A percentile compares a stretch with the other conserved stretches of the same genome.
Conservation (phyloP, 37 sponge, comb jelly and placozoan genomes). For the Haliclona indistincta region DNA sequence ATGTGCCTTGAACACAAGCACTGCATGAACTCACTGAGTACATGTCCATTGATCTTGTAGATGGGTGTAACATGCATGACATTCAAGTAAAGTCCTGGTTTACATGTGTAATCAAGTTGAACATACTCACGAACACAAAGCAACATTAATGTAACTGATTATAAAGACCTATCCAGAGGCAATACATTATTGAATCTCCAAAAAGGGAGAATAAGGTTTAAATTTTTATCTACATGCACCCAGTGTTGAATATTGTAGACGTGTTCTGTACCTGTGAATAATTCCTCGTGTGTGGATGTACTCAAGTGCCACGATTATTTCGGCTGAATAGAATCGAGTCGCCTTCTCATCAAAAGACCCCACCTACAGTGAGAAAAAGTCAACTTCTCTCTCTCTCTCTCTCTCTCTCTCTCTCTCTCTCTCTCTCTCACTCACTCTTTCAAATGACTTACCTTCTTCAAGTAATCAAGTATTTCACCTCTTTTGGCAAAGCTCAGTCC, state of each 20-base stretch:
- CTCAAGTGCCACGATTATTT: slow-evolving; percentile 91
- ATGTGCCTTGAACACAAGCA: too few species aligned
- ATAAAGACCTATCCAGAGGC: too few species aligned
- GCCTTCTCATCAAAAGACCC: slow-evolving; percentile 90
- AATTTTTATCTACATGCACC: background rate
- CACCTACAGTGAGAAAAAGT: slow-evolving; percentile 34
- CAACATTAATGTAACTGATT: too few species aligned
- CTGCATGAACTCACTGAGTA: too few species aligned
- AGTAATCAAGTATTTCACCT: slow-evolving; percentile 89
- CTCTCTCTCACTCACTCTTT: background rate
- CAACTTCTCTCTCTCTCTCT: background rate
- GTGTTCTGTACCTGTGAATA: slow-evolving; percentile 77
- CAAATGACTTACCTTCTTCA: slow-evolving; percentile 65
- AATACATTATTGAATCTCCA: background rate
- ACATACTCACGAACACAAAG: too few species aligned
- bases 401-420: background rate
- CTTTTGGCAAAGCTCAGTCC: slow-evolving; percentile 86
- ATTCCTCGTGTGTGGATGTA: slow-evolving; percentile 82
- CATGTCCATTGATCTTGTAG: too few species aligned
- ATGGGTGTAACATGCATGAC: too few species aligned
- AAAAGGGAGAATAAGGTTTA: background rate
- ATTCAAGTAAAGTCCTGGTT: too few species aligned
- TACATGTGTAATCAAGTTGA: too few species aligned
- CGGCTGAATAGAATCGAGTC: slow-evolving; percentile 86
- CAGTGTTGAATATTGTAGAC: background rate